Evolutionary conservation across 2,888 invertebrate species (phyloP).

Genomic region (Acrobasis consociella): DNA sequence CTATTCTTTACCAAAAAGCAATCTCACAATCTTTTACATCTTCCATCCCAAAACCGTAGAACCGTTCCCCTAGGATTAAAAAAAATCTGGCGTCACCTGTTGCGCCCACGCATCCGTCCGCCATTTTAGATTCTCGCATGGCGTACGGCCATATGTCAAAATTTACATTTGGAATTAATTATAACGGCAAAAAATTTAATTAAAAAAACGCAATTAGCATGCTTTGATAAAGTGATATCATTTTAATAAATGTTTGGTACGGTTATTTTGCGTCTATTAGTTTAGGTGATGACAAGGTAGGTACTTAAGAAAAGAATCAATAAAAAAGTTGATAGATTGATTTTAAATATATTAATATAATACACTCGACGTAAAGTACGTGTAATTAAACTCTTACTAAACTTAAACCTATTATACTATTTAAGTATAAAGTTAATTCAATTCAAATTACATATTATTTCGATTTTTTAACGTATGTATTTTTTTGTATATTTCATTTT

Average conservation of each 20-base stretch:
- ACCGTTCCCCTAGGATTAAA: slow-evolving; percentile 57
- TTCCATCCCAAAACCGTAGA: slow-evolving; percentile 69
- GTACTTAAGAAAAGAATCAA: too few relatives aligned
- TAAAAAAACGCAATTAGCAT: slow-evolving; percentile 28
- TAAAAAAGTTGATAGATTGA: too few relatives aligned
- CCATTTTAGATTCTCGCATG: slow-evolving; percentile 63
- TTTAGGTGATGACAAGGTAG: too few relatives aligned
- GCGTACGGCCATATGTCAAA: slow-evolving; percentile 74
- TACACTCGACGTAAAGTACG: too few relatives aligned
- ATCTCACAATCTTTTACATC: slow-evolving; percentile 37
- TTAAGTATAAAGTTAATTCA: too few relatives aligned
- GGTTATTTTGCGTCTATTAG: neutral
- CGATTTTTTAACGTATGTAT: too few relatives aligned
- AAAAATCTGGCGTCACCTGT: slow-evolving; percentile 69
- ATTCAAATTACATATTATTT: too few relatives aligned
- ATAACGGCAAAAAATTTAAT: slow-evolving; percentile 32
- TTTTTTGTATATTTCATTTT: too few relatives aligned
- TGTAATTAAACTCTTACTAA: too few relatives aligned
- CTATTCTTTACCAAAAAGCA: slow-evolving; percentile 7
- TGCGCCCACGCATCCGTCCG: slow-evolving; percentile 71
- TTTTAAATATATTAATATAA: too few relatives aligned
- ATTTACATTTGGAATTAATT: slow-evolving; percentile 61
- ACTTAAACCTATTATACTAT: too few relatives aligned
- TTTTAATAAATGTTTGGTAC: slow-evolving; percentile 10
- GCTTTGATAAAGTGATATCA: neutral